These are phyloP conservation scores for Apodemus sylvaticus DNA, from an alignment of 2,113 vertebrate genomes.

Conservation along the genomic window DNA sequence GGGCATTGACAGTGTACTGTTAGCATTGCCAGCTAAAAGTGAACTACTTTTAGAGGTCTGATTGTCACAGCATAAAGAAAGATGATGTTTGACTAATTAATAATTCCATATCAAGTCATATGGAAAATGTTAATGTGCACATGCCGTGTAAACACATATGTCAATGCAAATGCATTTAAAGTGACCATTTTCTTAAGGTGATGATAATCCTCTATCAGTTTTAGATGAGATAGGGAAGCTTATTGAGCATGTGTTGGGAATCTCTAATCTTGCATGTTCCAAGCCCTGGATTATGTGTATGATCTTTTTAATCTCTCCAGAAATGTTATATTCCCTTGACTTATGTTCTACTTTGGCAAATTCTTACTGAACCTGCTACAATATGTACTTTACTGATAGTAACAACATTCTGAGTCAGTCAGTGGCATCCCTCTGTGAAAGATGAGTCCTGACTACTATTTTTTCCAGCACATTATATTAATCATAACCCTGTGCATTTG, in stretches of 20 bases:
- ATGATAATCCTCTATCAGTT: not conserved
- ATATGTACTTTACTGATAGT: not conserved
- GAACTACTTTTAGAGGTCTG: not conserved
- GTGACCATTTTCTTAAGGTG: not conserved
- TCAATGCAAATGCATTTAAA: not conserved
- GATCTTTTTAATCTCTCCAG: not conserved
- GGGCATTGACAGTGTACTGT: not conserved
- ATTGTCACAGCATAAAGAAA: not conserved
- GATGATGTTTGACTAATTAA: not conserved
- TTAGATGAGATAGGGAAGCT: not conserved
- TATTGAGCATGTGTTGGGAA: not conserved
- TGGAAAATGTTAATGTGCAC: not conserved
- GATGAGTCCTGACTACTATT: not conserved
- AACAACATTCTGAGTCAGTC: not conserved
- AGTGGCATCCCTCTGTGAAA: fast-evolving
- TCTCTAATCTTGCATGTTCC: not conserved
- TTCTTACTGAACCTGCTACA: not conserved
- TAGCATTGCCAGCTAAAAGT: not conserved
- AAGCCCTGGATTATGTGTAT: not conserved
- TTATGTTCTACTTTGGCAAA: not conserved
- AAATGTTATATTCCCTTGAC: not conserved
- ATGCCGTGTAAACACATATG: not conserved
- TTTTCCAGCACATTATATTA: not conserved
- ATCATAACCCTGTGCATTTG: not conserved
- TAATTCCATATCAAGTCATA: not conserved